Evolutionary conservation across 2,113 vertebrate species (phyloP).

Genomic region (Nothoprocta perdicaria): DNA sequence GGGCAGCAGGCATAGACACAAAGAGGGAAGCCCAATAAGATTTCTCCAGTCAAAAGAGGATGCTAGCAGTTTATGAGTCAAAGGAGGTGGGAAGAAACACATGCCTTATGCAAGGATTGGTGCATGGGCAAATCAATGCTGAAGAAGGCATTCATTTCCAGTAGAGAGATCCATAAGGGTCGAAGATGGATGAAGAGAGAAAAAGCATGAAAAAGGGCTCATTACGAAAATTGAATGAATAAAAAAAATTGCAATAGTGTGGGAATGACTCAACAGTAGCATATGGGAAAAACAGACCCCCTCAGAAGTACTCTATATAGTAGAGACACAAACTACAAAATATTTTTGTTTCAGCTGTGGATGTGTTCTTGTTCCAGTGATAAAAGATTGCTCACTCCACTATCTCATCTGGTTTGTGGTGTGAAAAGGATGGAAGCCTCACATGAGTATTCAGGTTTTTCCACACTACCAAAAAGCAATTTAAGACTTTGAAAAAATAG

Average conservation of each 20-base stretch:
- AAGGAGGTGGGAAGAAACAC: background rate
- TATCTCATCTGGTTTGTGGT: background rate
- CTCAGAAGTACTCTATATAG: background rate
- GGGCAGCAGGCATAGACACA: fast-evolving
- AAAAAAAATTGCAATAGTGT: background rate
- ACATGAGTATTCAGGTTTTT: background rate
- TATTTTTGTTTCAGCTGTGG: background rate
- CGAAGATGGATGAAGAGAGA: background rate
- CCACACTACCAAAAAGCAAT: background rate
- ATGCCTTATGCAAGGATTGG: background rate
- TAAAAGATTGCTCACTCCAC: background rate
- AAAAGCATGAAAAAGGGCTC: background rate
- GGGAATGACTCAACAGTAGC: background rate
- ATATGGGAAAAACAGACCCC: background rate
- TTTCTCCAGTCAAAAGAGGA: background rate
- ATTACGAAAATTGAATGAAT: background rate
- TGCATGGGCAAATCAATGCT: background rate
- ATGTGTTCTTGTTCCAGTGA: background rate
- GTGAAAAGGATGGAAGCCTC: background rate
- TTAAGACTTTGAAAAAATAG: background rate
- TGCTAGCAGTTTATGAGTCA: background rate
- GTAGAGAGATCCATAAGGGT: background rate
- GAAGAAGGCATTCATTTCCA: background rate
- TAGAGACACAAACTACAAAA: background rate
- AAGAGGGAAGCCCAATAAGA: background rate